Evolutionary conservation across 2,797 vertebrate genomes (phyloP), one percentile per base, ranked within the genome.

Genomic region (Setipinna tenuifilis): DNA sequence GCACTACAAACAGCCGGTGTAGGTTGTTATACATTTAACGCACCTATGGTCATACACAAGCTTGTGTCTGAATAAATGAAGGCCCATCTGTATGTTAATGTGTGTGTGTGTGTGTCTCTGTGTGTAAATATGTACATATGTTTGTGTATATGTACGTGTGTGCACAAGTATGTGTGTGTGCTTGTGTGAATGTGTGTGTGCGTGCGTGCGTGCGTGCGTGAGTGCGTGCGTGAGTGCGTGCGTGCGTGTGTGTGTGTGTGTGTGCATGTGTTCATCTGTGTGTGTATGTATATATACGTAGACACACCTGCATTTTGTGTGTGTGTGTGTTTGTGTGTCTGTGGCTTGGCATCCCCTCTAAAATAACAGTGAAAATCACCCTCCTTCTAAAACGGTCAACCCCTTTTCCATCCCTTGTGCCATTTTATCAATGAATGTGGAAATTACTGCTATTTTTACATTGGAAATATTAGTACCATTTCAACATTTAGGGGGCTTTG

Each of bases 171-270:
- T 83, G 65, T 83, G 7, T 21, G 17, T 3, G 58, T 59, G 58
- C 35, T 2, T 59, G 59, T 23, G 7, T 62, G n/a, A 0, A 23
- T 25, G 16, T 83, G 28, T 35, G 21, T 62, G n/a, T 65, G 62
- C 11, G 62, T 68, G 62, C n/a, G 61, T 25, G 31, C 5, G 41
- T 23, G n/a, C 81, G 54, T 28, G n/a, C 14, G n/a, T 71, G 41
- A 23, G 31, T 61, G 82, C 82, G 14, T 75, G 82, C 78, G 75
- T 87, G 82, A 82, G 80, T 82, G 19, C 28, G 82, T 89, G 81
- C 41, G 57, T 88, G 75, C 85, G 57, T 84, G 78, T 25, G 71
- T 84, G 68, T 83, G 50, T 44, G 44, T n/a, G 12, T 75, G 65
- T 23, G 16, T 50, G 44, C 58, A 28, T 23, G 48, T 25, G 31